Percentiles rank a stretch among this genome's conserved stretches.
These are phyloP conservation scores for Drosophila hamatofila DNA, from an alignment of 2,888 invertebrate genomes.

Conservation along the genomic window DNA sequence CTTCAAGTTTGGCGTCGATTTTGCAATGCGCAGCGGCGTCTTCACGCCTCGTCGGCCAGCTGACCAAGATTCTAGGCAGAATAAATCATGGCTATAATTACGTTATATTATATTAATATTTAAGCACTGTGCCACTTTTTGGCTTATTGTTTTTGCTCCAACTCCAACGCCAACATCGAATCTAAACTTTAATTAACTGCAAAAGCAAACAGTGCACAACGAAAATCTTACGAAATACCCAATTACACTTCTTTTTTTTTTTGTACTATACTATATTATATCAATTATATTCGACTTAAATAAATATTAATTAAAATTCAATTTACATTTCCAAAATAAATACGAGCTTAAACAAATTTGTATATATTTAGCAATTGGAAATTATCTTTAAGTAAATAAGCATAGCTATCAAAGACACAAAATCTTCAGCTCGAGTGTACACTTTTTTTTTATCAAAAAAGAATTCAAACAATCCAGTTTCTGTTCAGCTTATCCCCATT, in stretches of 20 bases:
- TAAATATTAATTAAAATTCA: not conserved
- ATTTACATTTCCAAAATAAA: no score
- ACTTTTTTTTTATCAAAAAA: no score
- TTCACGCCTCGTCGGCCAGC: conserved; percentile 65
- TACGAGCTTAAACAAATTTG: not conserved
- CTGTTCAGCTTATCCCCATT: no score
- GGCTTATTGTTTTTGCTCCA: conserved; percentile 29
- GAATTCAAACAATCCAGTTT: not conserved
- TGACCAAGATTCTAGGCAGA: conserved; percentile 71
- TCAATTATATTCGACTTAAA: not conserved
- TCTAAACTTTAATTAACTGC: conserved; percentile 67
- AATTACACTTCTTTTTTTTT: conserved; percentile 53
- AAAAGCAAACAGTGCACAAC: conserved; percentile 77
- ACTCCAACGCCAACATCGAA: conserved; percentile 29
- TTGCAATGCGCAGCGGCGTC: conserved; percentile 54
- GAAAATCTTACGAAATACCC: conserved; percentile 73
- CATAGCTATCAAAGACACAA: not conserved
- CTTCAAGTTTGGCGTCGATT: conserved; percentile 50
- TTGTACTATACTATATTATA: not conserved
- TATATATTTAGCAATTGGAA: not conserved
- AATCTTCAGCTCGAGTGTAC: not conserved
- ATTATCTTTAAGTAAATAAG: not conserved
- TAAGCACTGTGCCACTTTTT: conserved; percentile 61
- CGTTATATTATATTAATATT: conserved; percentile 72
- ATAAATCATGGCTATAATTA: conserved; percentile 69